Evolutionary conservation across 2,797 vertebrate species (phyloP), one percentile per base, ranked within the genome.

Genomic region (Arremon brunneinucha): DNA sequence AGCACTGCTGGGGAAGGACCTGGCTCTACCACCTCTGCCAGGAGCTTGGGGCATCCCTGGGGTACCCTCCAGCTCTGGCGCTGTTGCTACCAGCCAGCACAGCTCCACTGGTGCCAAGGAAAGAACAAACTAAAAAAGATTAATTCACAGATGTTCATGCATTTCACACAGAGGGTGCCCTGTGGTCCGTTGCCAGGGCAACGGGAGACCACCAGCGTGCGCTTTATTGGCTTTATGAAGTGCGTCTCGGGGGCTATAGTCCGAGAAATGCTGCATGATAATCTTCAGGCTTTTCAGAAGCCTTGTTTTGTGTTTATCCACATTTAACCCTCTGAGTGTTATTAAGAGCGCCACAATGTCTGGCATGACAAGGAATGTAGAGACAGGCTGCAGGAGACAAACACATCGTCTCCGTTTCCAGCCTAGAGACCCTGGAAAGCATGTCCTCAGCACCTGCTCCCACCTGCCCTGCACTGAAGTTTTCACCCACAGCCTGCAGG

Each of bases 181-280:
- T 97, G 98, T 98, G 98, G 98, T 98, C 98, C 7, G 99, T 99
- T 99, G 98, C 99, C 98, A 99, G 98, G 99, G 98, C 98, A 99
- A 99, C 99, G 3, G 94, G 97, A 98, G 98, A 99, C 98, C 98
- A 99, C 98, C 98, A 98, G 98, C 83, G 97, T 9, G 97, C 69
- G 90, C 97, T 98, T 98, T 98, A 98, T 98, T 98, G 98, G 98
- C 98, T 99, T 98, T 98, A 99, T 98, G 98, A 98, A 99, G 98
- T 98, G 97, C 97, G 82, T 98, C 98, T 98, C 95, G 53, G 98
- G 98, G 98, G 97, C 97, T 97, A 95, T 97, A 97, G 97, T 97
- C 97, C 95, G 9, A 98, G 97, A 98, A 98, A 98, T 87, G 94
- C 97, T 97, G 97, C 97, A 97, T 97, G 96, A 97, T 97, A 97